phyloP scores from a whole-genome alignment of 2,888 invertebrate genomes.

The Dicranocentrus wangi region DNA sequence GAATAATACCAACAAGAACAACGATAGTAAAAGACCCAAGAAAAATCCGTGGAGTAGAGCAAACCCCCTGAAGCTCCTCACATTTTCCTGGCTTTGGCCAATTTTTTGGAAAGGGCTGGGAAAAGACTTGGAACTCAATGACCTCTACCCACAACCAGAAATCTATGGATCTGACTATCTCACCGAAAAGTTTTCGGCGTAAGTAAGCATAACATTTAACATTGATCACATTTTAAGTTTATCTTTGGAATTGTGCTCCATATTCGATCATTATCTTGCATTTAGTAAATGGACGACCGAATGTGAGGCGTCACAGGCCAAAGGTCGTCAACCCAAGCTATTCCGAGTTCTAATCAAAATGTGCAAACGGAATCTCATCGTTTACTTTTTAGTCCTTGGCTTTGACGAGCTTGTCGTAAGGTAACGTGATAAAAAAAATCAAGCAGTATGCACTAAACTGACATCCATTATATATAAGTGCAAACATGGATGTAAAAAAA shows the following conservation, averaged over 20 bases:
- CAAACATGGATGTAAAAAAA: not conserved
- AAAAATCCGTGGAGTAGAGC: slow-evolving; percentile 56
- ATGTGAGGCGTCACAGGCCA: not conserved
- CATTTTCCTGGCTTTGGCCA: slow-evolving; percentile 85
- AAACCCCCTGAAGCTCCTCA: slow-evolving; percentile 62
- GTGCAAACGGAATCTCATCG: slow-evolving; percentile 44
- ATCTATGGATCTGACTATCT: slow-evolving; percentile 81
- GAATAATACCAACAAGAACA: no score
- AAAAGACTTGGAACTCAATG: slow-evolving; percentile 82
- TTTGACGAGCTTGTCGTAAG: slow-evolving; percentile 58
- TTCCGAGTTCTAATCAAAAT: slow-evolving; percentile 32
- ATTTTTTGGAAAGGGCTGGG: slow-evolving; percentile 84
- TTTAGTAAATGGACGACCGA: slow-evolving; percentile 44
- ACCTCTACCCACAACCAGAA: slow-evolving; percentile 82
- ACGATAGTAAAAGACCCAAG: slow-evolving; percentile 40
- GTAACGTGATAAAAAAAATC: slow-evolving; percentile 30
- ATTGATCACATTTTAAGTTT: not conserved
- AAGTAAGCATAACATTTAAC: slow-evolving; percentile 72
- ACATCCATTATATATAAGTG: not conserved
- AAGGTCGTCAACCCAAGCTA: slow-evolving; percentile 34
- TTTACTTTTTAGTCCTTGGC: slow-evolving; percentile 35
- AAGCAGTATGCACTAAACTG: not conserved
- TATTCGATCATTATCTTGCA: not conserved
- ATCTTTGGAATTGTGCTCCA: not conserved
- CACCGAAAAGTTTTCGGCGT: slow-evolving; percentile 82